Conservation (phyloP, 92 coral and sea anemone species). For the Epizoanthus ramosus region DNA sequence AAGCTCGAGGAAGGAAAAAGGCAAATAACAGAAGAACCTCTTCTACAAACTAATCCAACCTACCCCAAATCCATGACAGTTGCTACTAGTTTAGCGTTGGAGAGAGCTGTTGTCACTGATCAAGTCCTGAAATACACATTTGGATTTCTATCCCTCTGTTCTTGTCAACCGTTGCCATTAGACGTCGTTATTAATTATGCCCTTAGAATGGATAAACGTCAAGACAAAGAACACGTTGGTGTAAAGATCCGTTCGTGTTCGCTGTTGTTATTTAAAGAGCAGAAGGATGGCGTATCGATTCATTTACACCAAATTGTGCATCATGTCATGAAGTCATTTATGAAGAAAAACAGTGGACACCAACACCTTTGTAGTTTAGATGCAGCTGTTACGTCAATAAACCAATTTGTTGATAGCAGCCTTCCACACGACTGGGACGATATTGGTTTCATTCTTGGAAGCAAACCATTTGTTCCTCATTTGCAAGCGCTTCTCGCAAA, state of each 20-base stretch:
- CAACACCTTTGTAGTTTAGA: constrained; percentile 8
- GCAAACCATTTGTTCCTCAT: constrained; percentile 38
- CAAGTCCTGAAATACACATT: constrained; percentile 39
- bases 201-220: constrained; percentile 4
- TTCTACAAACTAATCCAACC: constrained; percentile 8
- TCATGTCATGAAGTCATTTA: constrained; percentile 12
- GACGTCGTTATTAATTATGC: constrained; percentile 21
- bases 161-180: constrained; percentile 42
- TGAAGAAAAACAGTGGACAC: neutral
- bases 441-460: neutral
- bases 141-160: constrained; percentile 38
- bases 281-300: neutral
- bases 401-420: constrained; percentile 38
- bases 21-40: constrained; percentile 37
- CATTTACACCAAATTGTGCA: constrained; percentile 56
- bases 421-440: constrained; percentile 12
- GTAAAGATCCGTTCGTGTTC: constrained; percentile 45
- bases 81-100: constrained; percentile 55
- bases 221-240: constrained; percentile 43
- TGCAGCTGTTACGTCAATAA: constrained; percentile 36
- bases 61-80: constrained; percentile 43
- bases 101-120: constrained; percentile 10
- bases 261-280: constrained; percentile 36
- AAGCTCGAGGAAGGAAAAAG: constrained; percentile 37
- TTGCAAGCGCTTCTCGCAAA: constrained; percentile 17